Base-by-base conservation (phyloP, 35 echinoderm and acorn worm genomes). In the Apostichopus japonicus region DNA sequence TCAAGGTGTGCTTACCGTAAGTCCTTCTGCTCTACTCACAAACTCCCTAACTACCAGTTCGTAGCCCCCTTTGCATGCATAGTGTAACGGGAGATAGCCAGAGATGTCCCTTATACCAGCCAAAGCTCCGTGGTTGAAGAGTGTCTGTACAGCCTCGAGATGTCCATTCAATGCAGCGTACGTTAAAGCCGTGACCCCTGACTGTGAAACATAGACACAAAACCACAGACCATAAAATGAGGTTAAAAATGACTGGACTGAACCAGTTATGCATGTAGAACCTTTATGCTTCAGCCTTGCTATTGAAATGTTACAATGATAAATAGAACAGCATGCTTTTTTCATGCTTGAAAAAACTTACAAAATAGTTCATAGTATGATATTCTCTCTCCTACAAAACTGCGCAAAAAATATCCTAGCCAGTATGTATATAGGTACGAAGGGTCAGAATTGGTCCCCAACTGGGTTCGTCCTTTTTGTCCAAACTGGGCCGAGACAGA, bases 141-240 rank as follows among this genome's bases (percentile, higher is more conserved):
- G 73, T 9, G 93, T 95, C 72, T 99, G 95, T n/a, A 99, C 92
- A 17, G 92, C 97, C 54, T 94, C 92, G 1, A 77, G 61, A 92
- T 94, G 84, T 9, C 94, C 94, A 72, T 91, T 91, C 3, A 92
- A 65, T 23, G 95, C 84, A 84, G 97, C 97, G 56, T 95, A 79
- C 21, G 95, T 78, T 10, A 99, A 75, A 24, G 97, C 97, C 78
- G 97, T 99, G 23, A 76, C 24, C 23, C 95, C 95, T 90, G 77
- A 94, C 97, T 96, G 13, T 86, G 24, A 51, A 16, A 86, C 14
- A 13, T 24, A 44, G 77, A 23, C 4, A 78, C 8, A 6, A 44
- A 8, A 24, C 33, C 33, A 23, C 77, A 78, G 33, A 17, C 21
- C 17, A 1, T 11, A 78, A 44, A 23, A 44, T 44, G 0, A 44